Evolutionary conservation across 2,113 vertebrate species (phyloP).

Genomic region (Phalacrocorax brasilianus): DNA sequence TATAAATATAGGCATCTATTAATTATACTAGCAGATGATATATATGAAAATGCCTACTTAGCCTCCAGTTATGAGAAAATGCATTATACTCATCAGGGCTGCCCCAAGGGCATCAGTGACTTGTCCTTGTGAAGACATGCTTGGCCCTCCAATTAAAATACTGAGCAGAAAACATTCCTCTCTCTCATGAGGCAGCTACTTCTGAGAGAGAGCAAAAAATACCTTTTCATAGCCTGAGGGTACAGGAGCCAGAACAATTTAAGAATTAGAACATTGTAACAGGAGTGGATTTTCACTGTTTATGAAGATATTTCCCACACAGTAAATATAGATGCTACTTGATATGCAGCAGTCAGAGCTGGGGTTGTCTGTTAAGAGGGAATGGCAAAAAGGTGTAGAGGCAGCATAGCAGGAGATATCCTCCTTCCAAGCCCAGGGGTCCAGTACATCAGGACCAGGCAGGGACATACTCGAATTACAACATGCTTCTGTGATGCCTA

Average conservation of each 20-base stretch:
- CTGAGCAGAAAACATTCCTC: not conserved
- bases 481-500: not conserved
- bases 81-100: not conserved
- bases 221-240: not conserved
- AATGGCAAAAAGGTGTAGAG: not conserved
- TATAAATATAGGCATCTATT: slow-evolving; percentile 24
- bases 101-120: not conserved
- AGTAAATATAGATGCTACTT: not conserved
- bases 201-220: not conserved
- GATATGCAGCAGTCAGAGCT: not conserved
- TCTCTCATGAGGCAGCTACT: not conserved
- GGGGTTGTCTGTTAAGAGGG: not conserved
- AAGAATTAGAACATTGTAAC: not conserved
- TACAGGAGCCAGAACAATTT: not conserved
- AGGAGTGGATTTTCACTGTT: not conserved
- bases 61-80: not conserved
- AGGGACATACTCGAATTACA: not conserved
- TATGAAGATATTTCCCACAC: not conserved
- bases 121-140: not conserved
- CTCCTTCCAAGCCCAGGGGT: not conserved
- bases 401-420: not conserved
- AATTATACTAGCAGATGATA: slow-evolving; percentile 14
- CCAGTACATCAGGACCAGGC: not conserved
- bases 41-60: not conserved
- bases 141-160: not conserved